Evolutionary conservation across 2,888 invertebrate genomes (phyloP).

Genomic region (Leucophenga maculata): DNA sequence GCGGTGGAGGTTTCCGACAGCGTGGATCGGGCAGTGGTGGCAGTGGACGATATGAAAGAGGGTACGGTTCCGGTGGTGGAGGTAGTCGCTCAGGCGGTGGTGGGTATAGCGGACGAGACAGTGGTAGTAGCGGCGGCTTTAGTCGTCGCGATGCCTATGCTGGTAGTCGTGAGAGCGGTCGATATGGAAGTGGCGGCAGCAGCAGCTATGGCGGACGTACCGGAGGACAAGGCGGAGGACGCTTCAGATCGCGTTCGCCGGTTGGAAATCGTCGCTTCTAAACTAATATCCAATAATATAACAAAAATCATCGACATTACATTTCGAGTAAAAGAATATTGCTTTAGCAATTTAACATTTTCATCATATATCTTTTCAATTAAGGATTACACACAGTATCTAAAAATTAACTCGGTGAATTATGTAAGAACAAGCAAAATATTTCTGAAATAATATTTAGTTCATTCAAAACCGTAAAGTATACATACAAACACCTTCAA

Average conservation of each 20-base stretch:
- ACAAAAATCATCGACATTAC: too few species aligned
- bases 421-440: constrained; percentile 16
- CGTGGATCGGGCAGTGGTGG: constrained; percentile 71
- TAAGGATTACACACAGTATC: neutral
- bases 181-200: constrained; percentile 73
- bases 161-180: constrained; percentile 70
- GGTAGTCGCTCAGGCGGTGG: constrained; percentile 43
- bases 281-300: neutral
- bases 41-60: constrained; percentile 59
- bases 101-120: constrained; percentile 53
- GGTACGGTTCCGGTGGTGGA: constrained; percentile 69
- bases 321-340: too few species aligned
- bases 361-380: neutral
- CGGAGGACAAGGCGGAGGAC: constrained; percentile 70
- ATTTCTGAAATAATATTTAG: constrained; percentile 10
- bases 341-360: too few species aligned
- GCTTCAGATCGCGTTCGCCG: constrained; percentile 70
- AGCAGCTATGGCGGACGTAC: constrained; percentile 73
- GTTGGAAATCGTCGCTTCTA: constrained; percentile 64
- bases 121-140: constrained; percentile 68
- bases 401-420: neutral
- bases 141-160: constrained; percentile 64
- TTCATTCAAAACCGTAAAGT: constrained; percentile 13
- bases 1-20: constrained; percentile 72
- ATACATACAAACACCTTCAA: constrained; percentile 10